Evolutionary conservation across 2,888 invertebrate genomes (phyloP), one percentile per base, ranked within the genome.

Genomic region (Tipula helvola): DNA sequence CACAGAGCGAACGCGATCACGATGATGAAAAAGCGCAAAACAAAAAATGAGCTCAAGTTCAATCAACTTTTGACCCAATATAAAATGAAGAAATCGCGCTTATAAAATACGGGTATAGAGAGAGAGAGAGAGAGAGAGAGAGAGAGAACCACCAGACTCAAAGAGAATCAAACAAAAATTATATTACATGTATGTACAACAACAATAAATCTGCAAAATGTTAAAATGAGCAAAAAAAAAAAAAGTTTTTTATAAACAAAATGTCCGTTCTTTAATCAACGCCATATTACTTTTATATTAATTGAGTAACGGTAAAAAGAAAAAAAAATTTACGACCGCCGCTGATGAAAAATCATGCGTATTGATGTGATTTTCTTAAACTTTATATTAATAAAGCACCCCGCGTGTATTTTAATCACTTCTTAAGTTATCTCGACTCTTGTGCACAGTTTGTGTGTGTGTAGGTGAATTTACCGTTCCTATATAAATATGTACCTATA

Each of bases 31-130:
- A 71, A 71, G 71, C 71, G 71, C 71, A 71, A 71, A 71, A 28
- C n/a, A 28, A 28, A 44, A 71, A 71, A 84, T 84, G 16, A 84
- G 84, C 36, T 84, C 39, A 84, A 84, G 84, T 84, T 84, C 84
- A 84, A 84, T 84, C 84, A 84, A 84, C 84, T 84, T 84, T 84
- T 84, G 84, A 84, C 84, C 84, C 39, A 84, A 84, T 84, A 84
- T 28, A 28, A 28, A 28, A 28, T 41, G 41, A 84, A 84, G 10
- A 71, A 71, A 71, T 71, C 71, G 71, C 71, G 71, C 71, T n/a
- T n/a, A n/a, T n/a, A n/a, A n/a, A n/a, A n/a, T n/a, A n/a, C n/a
- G n/a, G n/a, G n/a, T n/a, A n/a, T n/a, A n/a, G n/a, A n/a, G n/a
- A n/a, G n/a, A n/a, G n/a, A 83, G 83, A 36, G n/a, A 83, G 10